Evolutionary conservation across 2,888 invertebrate species (phyloP).

Genomic region (Criorhina ranunculi): DNA sequence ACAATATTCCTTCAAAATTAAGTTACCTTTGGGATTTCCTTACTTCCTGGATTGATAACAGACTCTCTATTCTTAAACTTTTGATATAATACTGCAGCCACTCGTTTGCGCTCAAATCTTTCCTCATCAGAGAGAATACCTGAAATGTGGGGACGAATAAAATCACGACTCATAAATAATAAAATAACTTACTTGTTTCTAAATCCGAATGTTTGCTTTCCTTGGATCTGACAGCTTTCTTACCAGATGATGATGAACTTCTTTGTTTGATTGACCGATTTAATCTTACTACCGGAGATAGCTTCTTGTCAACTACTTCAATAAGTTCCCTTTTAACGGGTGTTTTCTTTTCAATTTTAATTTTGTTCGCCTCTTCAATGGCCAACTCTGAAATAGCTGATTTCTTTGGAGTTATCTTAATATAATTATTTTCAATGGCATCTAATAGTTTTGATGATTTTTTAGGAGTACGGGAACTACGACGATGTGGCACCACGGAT

Average conservation of each 20-base stretch:
- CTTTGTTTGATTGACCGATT: not conserved
- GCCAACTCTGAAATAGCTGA: not conserved
- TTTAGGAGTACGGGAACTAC: not conserved
- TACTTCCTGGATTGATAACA: constrained; percentile 92
- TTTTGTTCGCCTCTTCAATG: not conserved
- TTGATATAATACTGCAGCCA: constrained; percentile 89
- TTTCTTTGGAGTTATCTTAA: not conserved
- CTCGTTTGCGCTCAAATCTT: constrained; percentile 88
- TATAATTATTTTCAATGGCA: not conserved
- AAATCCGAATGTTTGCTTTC: constrained; percentile 78
- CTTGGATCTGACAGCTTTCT: constrained; percentile 61
- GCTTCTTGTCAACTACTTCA: not conserved
- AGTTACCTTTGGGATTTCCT: constrained; percentile 91
- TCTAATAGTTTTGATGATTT: not conserved
- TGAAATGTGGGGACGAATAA: constrained; percentile 42
- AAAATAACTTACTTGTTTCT: constrained; percentile 79
- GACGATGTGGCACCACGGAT: not conserved
- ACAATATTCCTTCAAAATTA: too few relatives aligned
- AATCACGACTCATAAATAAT: not conserved
- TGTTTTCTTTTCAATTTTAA: not conserved
- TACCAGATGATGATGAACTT: not conserved
- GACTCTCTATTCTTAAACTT: constrained; percentile 92
- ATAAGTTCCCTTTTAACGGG: not conserved
- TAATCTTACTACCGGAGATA: not conserved
- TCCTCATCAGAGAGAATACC: constrained; percentile 87